Evolutionary conservation across 2,888 invertebrate genomes (phyloP), one percentile per base, ranked within the genome.

Genomic region (Smittia aterrima): DNA sequence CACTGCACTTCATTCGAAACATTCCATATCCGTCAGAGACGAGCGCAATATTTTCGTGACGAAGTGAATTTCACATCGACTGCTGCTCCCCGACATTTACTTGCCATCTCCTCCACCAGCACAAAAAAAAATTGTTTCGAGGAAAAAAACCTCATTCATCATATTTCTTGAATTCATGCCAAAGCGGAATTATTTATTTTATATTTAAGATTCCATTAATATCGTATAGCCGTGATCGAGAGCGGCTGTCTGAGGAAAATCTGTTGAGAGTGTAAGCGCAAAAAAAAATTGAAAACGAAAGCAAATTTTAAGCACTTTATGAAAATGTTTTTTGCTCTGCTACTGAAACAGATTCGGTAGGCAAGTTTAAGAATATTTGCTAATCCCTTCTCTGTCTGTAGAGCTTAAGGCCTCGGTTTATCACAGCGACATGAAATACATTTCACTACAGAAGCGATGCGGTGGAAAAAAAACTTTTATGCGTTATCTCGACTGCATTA

Each of bases 151-250:
- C 62, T n/a, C 72, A 72, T 72, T 72, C 72, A 72, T 72, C 38
- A 72, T 72, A 6, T 24, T 25, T 47, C 54, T 72, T 54, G 72
- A 64, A 27, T 22, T 25, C 58, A 72, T 58, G 72, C 72, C 72
- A 72, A 72, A 72, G 58, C 58, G 72, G 72, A 72, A 72, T 72
- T 72, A 72, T 72, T 72, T 72, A 72, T 72, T 72, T 72, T 72
- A 72, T 58, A 72, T 72, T 72, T 72, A 62, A 72, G 72, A 27
- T 72, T 72, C 72, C 72, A 72, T 72, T 72, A 72, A 72, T 72
- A 72, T 62, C 38, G n/a, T n/a, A n/a, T n/a, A n/a, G n/a, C n/a
- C n/a, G 27, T 62, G 62, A 72, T 72, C 72, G 72, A 72, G 22
- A 72, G 32, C 72, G 58, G 72, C 72, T 72, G 72, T 72, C 62